These are phyloP conservation scores for Campylomormyrus tamandua DNA, from an alignment of 2,113 vertebrate species.

Conservation along the genomic window DNA sequence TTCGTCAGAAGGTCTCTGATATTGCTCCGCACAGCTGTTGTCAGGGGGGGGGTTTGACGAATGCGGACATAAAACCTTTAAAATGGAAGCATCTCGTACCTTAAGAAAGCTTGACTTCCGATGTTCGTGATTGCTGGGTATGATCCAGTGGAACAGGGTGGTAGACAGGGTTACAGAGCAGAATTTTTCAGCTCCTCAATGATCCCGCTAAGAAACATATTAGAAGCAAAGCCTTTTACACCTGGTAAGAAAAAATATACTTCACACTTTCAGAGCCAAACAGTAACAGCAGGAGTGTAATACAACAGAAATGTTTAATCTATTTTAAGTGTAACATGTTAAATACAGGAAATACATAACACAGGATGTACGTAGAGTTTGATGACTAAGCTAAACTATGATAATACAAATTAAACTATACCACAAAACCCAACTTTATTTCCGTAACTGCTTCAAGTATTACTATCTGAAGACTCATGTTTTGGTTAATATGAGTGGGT, in stretches of 20 bases:
- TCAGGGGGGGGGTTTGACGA: not conserved
- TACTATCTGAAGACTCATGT: not conserved
- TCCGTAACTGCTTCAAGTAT: not conserved
- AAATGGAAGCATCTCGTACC: not conserved
- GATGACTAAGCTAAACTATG: not conserved
- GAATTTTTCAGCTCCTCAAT: not conserved
- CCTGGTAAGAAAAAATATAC: not conserved
- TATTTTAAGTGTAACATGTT: not conserved
- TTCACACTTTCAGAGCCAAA: not conserved
- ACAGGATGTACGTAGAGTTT: not conserved
- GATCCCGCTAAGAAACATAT: not conserved
- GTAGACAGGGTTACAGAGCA: not conserved
- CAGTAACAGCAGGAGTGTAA: not conserved
- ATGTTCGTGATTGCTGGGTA: conserved; percentile 7
- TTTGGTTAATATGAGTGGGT: not conserved
- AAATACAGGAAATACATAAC: not conserved
- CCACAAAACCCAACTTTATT: not conserved
- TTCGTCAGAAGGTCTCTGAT: conserved; percentile 19
- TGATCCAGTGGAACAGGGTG: not conserved
- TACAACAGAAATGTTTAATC: not conserved
- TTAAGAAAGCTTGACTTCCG: conserved; percentile 27
- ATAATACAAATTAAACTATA: not conserved
- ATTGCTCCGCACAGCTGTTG: conserved; percentile 23
- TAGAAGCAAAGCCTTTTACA: not conserved
- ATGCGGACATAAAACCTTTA: not conserved